phyloP scores from a whole-genome alignment of 2,797 vertebrate species.

The Acipenser transmontanus region DNA sequence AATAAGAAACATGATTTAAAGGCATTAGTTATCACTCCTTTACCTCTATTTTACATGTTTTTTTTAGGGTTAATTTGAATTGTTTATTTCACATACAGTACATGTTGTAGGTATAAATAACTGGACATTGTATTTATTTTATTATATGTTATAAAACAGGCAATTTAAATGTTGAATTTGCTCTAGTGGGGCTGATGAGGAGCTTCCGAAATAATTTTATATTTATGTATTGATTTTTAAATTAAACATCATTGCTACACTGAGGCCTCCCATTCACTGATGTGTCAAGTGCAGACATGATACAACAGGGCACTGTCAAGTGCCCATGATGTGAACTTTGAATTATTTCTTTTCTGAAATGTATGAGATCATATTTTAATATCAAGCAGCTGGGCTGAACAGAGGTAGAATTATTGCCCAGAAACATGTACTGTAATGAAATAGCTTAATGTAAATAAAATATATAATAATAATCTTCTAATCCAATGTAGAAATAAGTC shows the following conservation, averaged over 20 bases:
- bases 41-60: too few relatives aligned
- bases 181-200: neutral
- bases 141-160: neutral
- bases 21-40: too few relatives aligned
- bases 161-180: neutral
- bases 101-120: too few relatives aligned
- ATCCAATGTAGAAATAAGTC: neutral
- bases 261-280: slow-evolving; percentile 6
- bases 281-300: slow-evolving; percentile 16
- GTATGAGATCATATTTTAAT: slow-evolving; percentile 15
- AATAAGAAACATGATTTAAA: too few relatives aligned
- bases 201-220: slow-evolving; percentile 6
- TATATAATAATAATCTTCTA: neutral
- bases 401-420: too few relatives aligned
- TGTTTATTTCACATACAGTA: too few relatives aligned
- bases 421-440: neutral
- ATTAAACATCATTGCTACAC: slow-evolving; percentile 12
- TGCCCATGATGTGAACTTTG: slow-evolving; percentile 8
- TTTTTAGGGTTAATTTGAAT: too few relatives aligned
- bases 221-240: slow-evolving; percentile 21
- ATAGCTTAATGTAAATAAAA: slow-evolving; percentile 5
- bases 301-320: slow-evolving; percentile 17
- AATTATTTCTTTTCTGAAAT: slow-evolving; percentile 16
- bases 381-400: slow-evolving; percentile 7
- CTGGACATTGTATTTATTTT: too few relatives aligned